Conservation (phyloP, 53 echinoderm and acorn worm species). For the Pentamera pediparva region DNA sequence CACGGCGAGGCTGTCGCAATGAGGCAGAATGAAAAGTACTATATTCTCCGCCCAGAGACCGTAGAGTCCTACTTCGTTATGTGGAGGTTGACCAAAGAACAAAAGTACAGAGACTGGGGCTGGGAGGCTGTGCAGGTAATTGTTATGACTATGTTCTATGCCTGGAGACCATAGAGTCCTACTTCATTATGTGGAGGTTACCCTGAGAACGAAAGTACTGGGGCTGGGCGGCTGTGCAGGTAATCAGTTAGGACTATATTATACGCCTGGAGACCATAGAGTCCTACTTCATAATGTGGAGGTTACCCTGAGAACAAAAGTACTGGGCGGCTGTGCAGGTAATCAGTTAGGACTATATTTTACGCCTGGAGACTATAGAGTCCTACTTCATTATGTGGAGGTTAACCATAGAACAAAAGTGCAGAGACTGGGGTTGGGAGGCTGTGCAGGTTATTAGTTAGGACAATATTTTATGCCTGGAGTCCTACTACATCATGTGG, state of each 20-base stretch:
- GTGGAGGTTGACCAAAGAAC: constrained; percentile 89
- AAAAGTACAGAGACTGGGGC: constrained; percentile 95
- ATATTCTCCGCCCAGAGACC: constrained; percentile 93
- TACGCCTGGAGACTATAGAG: too few relatives aligned
- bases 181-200: not conserved
- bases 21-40: constrained; percentile 99
- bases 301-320: too few relatives aligned
- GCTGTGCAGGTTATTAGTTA: constrained; percentile 71
- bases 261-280: too few relatives aligned
- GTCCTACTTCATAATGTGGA: too few relatives aligned
- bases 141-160: not conserved
- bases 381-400: too few relatives aligned
- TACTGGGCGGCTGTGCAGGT: too few relatives aligned
- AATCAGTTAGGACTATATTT: too few relatives aligned
- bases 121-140: constrained; percentile 96
- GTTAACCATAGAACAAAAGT: constrained; percentile 90
- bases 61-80: constrained; percentile 94
- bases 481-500: not conserved
- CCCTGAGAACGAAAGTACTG: not conserved
- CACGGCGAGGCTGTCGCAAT: constrained; percentile 92
- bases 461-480: not conserved
- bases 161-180: not conserved
- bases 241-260: too few relatives aligned
- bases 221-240: not conserved
- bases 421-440: constrained; percentile 99